These are phyloP conservation scores for Drosophila buzzatii DNA, from an alignment of 2,888 invertebrate species.

Conservation along the genomic window DNA sequence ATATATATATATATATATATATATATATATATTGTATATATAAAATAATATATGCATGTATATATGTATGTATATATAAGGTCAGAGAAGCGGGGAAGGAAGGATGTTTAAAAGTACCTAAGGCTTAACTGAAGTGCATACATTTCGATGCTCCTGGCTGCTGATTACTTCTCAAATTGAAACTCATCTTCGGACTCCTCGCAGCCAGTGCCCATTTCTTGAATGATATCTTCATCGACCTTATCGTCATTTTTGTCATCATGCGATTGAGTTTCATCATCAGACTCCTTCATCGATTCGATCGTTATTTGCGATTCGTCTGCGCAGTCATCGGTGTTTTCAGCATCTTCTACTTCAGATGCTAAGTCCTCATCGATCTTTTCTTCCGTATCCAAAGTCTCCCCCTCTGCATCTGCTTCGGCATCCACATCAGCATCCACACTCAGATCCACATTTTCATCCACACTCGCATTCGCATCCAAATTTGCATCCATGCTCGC, in stretches of 20 bases:
- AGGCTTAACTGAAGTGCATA: conserved; percentile 30
- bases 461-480: conserved; percentile 23
- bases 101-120: conserved; percentile 9
- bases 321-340: conserved; percentile 24
- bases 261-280: conserved; percentile 55
- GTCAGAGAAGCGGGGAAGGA: neutral
- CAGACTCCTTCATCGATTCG: conserved; percentile 66
- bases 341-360: conserved; percentile 21
- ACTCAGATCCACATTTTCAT: conserved; percentile 18
- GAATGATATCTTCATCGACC: conserved; percentile 2
- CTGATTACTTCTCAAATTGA: conserved; percentile 25
- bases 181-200: conserved; percentile 45
- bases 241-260: conserved; percentile 48
- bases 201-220: conserved; percentile 10
- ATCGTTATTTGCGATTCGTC: conserved; percentile 72
- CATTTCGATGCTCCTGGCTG: neutral
- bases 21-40: no score
- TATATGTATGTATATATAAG: conserved; percentile 2
- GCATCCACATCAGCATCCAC: conserved; percentile 23
- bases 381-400: conserved; percentile 19
- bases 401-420: conserved; percentile 24
- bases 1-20: neutral
- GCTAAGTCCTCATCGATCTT: conserved; percentile 11
- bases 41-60: conserved; percentile 6
- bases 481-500: neutral